Evolutionary conservation across 2,888 invertebrate genomes (phyloP).

Genomic region (Lysandra bellargus): DNA sequence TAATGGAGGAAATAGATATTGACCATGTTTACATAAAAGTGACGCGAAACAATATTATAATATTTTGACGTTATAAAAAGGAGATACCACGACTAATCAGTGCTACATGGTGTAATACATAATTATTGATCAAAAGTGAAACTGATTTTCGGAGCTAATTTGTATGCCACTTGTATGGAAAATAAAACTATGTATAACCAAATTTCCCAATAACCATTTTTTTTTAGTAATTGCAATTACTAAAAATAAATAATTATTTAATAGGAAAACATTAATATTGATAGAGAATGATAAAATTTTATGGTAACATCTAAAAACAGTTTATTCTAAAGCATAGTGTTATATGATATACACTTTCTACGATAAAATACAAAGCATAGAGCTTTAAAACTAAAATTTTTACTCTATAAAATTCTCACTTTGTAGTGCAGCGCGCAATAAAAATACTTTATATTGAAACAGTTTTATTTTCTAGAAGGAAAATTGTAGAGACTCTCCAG

Average conservation of each 20-base stretch:
- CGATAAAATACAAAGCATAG: neutral
- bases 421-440: neutral
- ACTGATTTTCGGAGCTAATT: no score
- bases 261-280: neutral
- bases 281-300: neutral
- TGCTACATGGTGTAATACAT: no score
- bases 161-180: no score
- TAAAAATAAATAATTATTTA: neutral
- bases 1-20: neutral
- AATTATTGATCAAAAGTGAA: no score
- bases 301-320: neutral
- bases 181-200: no score
- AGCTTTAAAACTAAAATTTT: neutral
- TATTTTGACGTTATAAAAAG: no score
- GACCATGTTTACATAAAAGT: neutral
- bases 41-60: no score
- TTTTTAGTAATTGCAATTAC: no score
- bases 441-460: conserved; percentile 8
- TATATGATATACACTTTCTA: neutral
- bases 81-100: no score
- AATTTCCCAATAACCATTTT: no score
- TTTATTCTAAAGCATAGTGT: neutral
- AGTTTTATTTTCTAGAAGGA: neutral
- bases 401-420: conserved; percentile 1
- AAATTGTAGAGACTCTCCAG: neutral